Conservation (phyloP, 2,797 vertebrate genomes). For the Pseudochirops corinnae region DNA sequence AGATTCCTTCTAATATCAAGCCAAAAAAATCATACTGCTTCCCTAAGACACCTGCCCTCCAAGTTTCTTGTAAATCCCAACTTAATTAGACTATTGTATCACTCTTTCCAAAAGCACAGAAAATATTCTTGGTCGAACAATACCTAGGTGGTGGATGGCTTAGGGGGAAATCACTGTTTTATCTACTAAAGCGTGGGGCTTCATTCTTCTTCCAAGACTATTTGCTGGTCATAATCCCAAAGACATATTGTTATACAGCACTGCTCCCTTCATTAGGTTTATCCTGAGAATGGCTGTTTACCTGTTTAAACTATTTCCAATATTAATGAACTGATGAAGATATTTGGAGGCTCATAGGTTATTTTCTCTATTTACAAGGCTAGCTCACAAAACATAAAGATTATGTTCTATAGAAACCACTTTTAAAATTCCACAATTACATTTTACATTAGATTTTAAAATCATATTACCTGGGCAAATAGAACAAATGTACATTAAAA, state of each 20-base stretch:
- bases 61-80: not conserved
- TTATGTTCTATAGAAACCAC: not conserved
- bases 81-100: conserved; percentile 6
- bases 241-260: not conserved
- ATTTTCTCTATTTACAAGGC: not conserved
- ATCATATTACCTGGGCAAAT: not conserved
- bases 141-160: not conserved
- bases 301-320: not conserved
- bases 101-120: not conserved
- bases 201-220: not conserved
- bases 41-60: not conserved
- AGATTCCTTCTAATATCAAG: not conserved
- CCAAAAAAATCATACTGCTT: not conserved
- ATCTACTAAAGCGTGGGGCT: not conserved
- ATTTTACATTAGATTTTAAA: not conserved
- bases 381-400: not conserved
- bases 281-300: not conserved
- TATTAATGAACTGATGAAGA: conserved; percentile 12
- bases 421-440: conserved; percentile 12
- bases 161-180: not conserved
- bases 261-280: not conserved
- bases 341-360: not conserved
- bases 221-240: not conserved
- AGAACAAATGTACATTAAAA: not conserved
- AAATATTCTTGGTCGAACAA: conserved; percentile 24